Base-by-base conservation (phyloP, 2,888 invertebrate genomes). In the Nowickia ferox region DNA sequence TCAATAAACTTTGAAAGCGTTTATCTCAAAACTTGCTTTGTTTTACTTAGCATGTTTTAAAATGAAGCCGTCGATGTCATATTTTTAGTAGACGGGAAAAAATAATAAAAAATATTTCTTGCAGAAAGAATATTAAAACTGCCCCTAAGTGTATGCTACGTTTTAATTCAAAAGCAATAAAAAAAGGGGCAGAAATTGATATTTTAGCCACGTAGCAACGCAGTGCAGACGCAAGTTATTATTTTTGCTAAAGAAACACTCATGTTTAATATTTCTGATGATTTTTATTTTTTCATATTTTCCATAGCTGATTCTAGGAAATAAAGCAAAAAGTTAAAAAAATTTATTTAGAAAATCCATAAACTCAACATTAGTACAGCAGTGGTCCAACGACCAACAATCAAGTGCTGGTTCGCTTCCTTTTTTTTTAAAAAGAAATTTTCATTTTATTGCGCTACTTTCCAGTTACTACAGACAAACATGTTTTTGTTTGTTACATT, bases 121-220 rank as follows among this genome's bases (percentile, higher is more conserved):
- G 9, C 19, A 46, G 1, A n/a, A 57, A 48, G 9, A 42, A 13
- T 11, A 10, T 22, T 48, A 19, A 69, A 68, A 40, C 8, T 22
- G 19, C 13, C 3, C 38, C 48, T 76, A 55, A 77, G 30, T 38
- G 63, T 46, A 66, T 76, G n/a, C 61, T 53, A 4, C 42, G 19
- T n/a, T 40, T 15, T 66, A 5, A n/a, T 51, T 74, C 46, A 17
- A 17, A 55, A 22, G 8, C 13, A 55, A 71, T 10, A 71, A 17
- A 55, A 42, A 80, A 2, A 13, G 0, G 22, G 38, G 11, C 57
- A 48, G 22, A 40, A 63, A 53, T 75, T 79, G 63, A 46, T 81
- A 78, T 72, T 85, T 57, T 51, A 59, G 30, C 48, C 85, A 82
- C 81, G 85, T 76, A 71, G 44, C 65, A 57, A 69, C 65, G 82